Conservation (phyloP, 2,113 vertebrate species). For the Jacana jacana region DNA sequence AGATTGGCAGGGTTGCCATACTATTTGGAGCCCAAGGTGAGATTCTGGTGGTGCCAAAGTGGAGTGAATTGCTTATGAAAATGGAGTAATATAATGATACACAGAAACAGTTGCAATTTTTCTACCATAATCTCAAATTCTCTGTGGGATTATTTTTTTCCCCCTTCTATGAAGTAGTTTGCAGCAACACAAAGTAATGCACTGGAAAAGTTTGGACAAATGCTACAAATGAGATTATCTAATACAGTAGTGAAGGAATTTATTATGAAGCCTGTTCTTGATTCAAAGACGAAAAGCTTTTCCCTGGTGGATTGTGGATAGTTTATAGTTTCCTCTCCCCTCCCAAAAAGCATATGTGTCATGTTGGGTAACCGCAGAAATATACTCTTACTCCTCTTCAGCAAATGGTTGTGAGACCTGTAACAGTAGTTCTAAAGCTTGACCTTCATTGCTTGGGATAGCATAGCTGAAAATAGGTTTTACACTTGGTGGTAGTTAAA, state of each 20-base stretch:
- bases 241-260: slow-evolving; percentile 46
- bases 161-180: not conserved
- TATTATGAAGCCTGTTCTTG: slow-evolving; percentile 8
- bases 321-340: slow-evolving; percentile 30
- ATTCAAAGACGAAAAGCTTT: slow-evolving; percentile 4
- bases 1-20: not conserved
- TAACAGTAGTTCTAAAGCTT: not conserved
- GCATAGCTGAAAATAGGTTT: not conserved
- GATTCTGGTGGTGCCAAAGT: not conserved
- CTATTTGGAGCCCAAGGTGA: not conserved
- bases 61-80: not conserved
- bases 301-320: not conserved
- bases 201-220: slow-evolving; percentile 19
- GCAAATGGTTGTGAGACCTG: not conserved
- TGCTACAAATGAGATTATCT: slow-evolving; percentile 36
- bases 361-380: not conserved
- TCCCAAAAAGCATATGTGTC: not conserved
- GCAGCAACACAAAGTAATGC: not conserved
- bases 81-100: not conserved
- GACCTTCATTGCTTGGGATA: not conserved
- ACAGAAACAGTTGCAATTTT: not conserved
- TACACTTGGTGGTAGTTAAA: not conserved
- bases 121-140: not conserved
- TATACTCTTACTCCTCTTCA: not conserved
- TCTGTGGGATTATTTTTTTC: not conserved